Conservation (phyloP, 2,888 invertebrate species). For the Cryptus armator region DNA sequence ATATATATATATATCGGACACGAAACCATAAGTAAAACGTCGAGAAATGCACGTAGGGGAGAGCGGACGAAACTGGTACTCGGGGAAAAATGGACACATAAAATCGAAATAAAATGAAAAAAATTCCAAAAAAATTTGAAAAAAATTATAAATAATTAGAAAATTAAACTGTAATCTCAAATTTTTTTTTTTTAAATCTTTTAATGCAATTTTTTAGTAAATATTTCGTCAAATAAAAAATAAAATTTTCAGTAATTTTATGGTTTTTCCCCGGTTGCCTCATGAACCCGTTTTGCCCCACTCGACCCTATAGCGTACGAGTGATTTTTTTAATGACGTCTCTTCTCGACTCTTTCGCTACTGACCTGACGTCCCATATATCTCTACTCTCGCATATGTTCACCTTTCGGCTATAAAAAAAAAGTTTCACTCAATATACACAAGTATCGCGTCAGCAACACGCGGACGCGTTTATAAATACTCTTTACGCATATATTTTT, state of each 20-base stretch:
- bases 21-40: slow-evolving; percentile 20
- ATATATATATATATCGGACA: background rate
- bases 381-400: background rate
- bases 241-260: too few species aligned
- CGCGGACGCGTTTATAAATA: background rate
- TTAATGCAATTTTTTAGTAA: too few species aligned
- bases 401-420: slow-evolving; percentile 21
- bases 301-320: slow-evolving; percentile 10
- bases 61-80: too few species aligned
- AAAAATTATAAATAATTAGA: too few species aligned
- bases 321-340: slow-evolving; percentile 3
- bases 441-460: background rate
- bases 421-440: slow-evolving; percentile 35
- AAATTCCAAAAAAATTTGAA: too few species aligned
- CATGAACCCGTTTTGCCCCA: too few species aligned
- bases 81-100: background rate
- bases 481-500: background rate
- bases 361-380: slow-evolving; percentile 26
- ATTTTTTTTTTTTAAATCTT: too few species aligned
- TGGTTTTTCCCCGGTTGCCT: too few species aligned
- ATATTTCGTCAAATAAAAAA: too few species aligned
- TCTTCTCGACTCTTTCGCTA: slow-evolving; percentile 8
- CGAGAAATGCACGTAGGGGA: background rate
- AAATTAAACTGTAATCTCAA: too few species aligned
- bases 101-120: background rate